These are phyloP conservation scores for Eublepharis macularius DNA, from an alignment of 2,113 vertebrate genomes.

Conservation along the genomic window DNA sequence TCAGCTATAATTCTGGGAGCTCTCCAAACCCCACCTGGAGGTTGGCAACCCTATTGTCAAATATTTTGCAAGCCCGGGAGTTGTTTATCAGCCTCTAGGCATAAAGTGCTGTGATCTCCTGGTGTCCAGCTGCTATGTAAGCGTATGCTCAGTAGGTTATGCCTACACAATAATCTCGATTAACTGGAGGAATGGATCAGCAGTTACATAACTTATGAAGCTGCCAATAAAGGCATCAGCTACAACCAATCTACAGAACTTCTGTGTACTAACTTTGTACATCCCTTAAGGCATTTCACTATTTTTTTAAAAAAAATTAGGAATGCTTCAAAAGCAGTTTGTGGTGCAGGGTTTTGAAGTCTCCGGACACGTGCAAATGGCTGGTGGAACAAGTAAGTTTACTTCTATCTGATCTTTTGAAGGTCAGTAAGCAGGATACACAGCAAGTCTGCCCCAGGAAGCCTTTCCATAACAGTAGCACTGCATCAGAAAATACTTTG, in stretches of 20 bases:
- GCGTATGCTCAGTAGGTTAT: background rate
- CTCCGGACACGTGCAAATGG: background rate
- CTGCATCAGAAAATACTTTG: background rate
- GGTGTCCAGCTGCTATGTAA: background rate
- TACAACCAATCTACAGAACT: background rate
- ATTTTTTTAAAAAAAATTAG: background rate
- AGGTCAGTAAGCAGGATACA: background rate
- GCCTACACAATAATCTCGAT: background rate
- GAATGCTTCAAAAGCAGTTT: background rate
- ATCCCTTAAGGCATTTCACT: background rate
- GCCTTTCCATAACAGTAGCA: background rate
- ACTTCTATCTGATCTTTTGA: background rate
- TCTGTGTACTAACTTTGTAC: background rate
- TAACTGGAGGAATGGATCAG: conserved; percentile 13
- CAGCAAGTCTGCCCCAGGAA: background rate
- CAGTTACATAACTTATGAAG: conserved; percentile 9
- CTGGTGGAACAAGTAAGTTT: background rate
- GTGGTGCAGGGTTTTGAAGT: background rate
- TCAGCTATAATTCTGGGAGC: no score
- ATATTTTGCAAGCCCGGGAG: background rate
- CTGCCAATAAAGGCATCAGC: background rate
- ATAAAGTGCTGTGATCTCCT: background rate
- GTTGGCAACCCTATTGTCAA: no score
- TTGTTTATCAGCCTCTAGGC: background rate
- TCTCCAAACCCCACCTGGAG: no score